These are phyloP conservation scores for Girardia tigrina DNA, from an alignment of 2,888 invertebrate species.

Conservation along the genomic window DNA sequence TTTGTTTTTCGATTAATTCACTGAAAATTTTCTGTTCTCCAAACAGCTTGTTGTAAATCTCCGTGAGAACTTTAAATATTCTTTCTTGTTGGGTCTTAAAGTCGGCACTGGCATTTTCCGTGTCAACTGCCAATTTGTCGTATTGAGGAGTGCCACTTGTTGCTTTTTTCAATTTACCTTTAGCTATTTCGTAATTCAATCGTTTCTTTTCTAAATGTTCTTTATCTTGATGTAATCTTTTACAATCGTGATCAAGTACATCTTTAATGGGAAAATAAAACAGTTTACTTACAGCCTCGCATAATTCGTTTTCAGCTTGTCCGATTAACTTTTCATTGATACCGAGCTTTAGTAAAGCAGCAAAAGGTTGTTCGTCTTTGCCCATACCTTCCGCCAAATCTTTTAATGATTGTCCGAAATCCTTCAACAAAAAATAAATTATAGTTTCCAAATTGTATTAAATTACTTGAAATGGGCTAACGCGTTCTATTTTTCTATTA, in stretches of 20 bases:
- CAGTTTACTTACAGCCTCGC: background rate
- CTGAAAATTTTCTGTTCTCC: background rate
- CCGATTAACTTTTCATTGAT: constrained; percentile 16
- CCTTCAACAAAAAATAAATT: background rate
- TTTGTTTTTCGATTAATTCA: constrained; percentile 10
- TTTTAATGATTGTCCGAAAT: too few relatives aligned
- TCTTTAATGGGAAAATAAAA: constrained; percentile 7
- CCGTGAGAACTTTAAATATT: too few relatives aligned
- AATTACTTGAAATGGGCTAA: background rate
- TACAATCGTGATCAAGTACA: constrained; percentile 3
- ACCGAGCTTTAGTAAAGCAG: background rate
- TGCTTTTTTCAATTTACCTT: constrained; percentile 13
- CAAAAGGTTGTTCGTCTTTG: background rate
- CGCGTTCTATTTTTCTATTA: constrained; percentile 1
- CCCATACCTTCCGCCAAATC: background rate
- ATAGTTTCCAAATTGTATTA: background rate
- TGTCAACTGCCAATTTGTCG: background rate
- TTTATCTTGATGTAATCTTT: background rate
- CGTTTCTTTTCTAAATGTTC: background rate
- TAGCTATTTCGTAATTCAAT: background rate
- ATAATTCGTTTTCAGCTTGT: background rate
- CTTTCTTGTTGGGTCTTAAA: background rate
- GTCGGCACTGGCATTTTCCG: background rate
- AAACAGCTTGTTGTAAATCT: too few relatives aligned
- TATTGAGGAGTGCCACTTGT: background rate